Base-by-base conservation (phyloP, 53 echinoderm and acorn worm species). In the Crossaster papposus region DNA sequence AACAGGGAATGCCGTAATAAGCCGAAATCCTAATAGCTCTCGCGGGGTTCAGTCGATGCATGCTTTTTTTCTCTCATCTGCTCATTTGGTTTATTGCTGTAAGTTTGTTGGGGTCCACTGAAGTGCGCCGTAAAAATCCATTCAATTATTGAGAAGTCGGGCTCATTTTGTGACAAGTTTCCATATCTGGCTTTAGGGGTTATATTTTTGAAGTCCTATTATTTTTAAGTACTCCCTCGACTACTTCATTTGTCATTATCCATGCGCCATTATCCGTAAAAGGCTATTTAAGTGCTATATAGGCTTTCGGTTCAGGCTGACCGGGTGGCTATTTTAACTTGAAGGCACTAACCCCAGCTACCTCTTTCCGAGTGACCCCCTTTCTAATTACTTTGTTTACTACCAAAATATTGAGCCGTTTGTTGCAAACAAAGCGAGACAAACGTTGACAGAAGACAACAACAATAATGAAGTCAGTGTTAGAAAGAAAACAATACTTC, bases 81-180 rank as follows among this genome's bases (percentile, higher is more conserved):
- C 33, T 81, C 81, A 82, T 65, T 82, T 44, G 82, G 36, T 82
- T 68, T 82, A 82, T 82, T 65, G 82, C 65, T 37, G n/a, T n/a
- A 82, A 68, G 65, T 44, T 82, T 82, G 70, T 65, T 68, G 20
- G 36, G 64, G 81, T 54, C 34, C 36, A 34, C 62, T 81, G 65
- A 17, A 65, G 68, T 36, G 82, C 36, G 65, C 65, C 82, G 82
- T 26, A 37, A 64, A 44, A n/a, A 36, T 36, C 80, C 81, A 82
- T 82, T 82, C 82, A 82, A 65, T 82, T 82, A 82, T 82, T 65
- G 55, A 82, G 82, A 65, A 64, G 44, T 38, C 64, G 15, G 13
- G 12, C 44, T 78, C 22, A 44, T 51, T 51, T 51, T 51, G 23
- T 51, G 44, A 51, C 34, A 23, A 24, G 51, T 44, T 78, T 51